Evolutionary conservation across 2,797 vertebrate species (phyloP).

Genomic region (Chaunax sp.): DNA sequence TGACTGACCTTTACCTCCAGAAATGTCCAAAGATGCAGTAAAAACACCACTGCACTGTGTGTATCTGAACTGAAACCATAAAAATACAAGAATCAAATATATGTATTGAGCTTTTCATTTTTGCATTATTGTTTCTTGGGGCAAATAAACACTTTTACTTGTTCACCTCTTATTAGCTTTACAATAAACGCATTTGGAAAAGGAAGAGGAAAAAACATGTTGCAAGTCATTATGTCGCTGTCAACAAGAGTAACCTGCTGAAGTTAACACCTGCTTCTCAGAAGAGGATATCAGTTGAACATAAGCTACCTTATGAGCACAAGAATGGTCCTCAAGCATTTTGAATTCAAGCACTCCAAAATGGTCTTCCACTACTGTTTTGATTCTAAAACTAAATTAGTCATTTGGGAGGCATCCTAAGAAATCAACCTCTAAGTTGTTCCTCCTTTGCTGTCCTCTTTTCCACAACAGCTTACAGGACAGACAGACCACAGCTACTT

Average conservation of each 20-base stretch:
- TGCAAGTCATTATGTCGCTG: neutral
- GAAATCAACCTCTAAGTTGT: neutral
- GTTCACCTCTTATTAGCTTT: neutral
- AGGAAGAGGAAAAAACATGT: neutral
- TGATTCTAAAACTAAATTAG: too few species aligned
- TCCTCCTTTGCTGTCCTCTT: neutral
- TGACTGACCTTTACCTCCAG: neutral
- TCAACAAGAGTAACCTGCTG: neutral
- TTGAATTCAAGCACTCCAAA: too few species aligned
- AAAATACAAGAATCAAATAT: too few species aligned
- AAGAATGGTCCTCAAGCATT: too few species aligned
- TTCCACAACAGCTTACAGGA: slow-evolving; percentile 84
- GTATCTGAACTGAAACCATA: too few species aligned
- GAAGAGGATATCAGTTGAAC: slow-evolving; percentile 1
- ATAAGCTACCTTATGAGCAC: neutral
- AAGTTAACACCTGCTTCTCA: neutral
- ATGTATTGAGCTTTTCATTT: neutral
- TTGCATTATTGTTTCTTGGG: too few species aligned
- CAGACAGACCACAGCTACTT: slow-evolving; percentile 93
- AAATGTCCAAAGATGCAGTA: neutral
- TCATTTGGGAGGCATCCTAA: neutral
- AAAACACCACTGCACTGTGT: too few species aligned
- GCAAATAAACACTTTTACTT: neutral
- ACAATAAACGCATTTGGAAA: neutral
- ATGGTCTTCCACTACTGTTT: too few species aligned